Conservation (phyloP, 92 coral and sea anemone genomes). For the Muricea muricata region DNA sequence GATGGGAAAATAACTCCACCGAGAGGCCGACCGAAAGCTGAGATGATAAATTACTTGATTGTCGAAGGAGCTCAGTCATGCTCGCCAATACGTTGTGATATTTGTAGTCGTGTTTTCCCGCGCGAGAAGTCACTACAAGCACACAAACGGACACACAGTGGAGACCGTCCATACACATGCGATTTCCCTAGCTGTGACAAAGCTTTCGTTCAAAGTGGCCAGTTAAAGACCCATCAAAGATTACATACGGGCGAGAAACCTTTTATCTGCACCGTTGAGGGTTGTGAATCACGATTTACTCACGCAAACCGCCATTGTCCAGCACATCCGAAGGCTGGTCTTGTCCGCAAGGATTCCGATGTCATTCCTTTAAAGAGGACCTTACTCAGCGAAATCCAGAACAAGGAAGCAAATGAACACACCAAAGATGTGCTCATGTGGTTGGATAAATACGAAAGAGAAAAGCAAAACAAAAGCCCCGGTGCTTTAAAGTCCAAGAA, state of each 20-base stretch:
- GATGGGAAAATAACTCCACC: conserved; percentile 83
- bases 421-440: conserved; percentile 88
- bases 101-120: conserved; percentile 99
- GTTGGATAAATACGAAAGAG: conserved; percentile 86
- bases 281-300: conserved; percentile 89
- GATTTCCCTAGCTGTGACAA: conserved; percentile 99
- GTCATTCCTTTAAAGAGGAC: conserved; percentile 85
- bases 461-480: conserved; percentile 56
- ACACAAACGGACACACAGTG: conserved; percentile 98
- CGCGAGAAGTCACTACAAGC: conserved; percentile 99
- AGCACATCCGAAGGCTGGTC: conserved; percentile 87
- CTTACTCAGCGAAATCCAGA: conserved; percentile 76
- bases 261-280: conserved; percentile 83
- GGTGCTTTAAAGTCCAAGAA: conserved; percentile 32
- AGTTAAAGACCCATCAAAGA: conserved; percentile 94
- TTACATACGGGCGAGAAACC: conserved; percentile 98
- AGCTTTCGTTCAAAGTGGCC: conserved; percentile 99
- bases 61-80: conserved; percentile 95
- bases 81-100: conserved; percentile 97
- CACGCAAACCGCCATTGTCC: conserved; percentile 99
- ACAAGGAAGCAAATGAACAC: conserved; percentile 92
- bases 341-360: conserved; percentile 78
- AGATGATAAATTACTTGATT: conserved; percentile 81
- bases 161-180: conserved; percentile 95
- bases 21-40: conserved; percentile 98